Base-by-base conservation (phyloP, 1,140 invertebrate species). In the Drosophila albomicans region DNA sequence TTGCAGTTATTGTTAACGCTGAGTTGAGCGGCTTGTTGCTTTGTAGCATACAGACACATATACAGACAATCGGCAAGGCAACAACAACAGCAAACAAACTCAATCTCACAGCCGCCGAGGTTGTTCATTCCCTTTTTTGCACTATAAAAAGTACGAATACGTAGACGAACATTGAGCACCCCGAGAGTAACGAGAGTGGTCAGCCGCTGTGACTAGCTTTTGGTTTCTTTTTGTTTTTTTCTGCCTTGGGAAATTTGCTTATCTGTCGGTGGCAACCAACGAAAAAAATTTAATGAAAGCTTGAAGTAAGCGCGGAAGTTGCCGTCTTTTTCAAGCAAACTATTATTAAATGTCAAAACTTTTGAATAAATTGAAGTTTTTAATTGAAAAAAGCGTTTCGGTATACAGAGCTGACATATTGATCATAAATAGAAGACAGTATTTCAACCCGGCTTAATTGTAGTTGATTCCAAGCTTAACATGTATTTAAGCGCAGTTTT, bases 1-100 rank as follows among this genome's bases (percentile, higher is more conserved):
- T 78, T 80, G 82, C 84, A 87, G 69, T 84, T 88, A 87, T 88
- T 87, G 82, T 88, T 88, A 87, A 66, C 67, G 56, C 75, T 74
- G 54, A 58, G 84, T 71, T 74, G 54, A 58, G 84, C 79, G 82
- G 84, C 82, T 70, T 88, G 76, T 71, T 71, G 75, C 82, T 81
- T 85, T 86, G 78, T 85, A 81, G 51, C 51, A n/a, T 43, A 35
- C 38, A 38, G 61, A 68, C 30, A 57, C 52, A 64, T 3, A 10
- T 3, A 41, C 38, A n/a, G 1, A 68, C 64, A 74, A 74, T 54
- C 66, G 38, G 59, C 54, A 35, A 49, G 43, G 25, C 75, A 66
- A 62, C 57, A 66, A 62, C 57, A 69, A 52, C 46, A 28, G 51
- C 38, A 58, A 63, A 48, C 59, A 69, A 52, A 56, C 35, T 63